Base-by-base conservation (phyloP, 2,888 invertebrate genomes). In the Myopa testacea region DNA sequence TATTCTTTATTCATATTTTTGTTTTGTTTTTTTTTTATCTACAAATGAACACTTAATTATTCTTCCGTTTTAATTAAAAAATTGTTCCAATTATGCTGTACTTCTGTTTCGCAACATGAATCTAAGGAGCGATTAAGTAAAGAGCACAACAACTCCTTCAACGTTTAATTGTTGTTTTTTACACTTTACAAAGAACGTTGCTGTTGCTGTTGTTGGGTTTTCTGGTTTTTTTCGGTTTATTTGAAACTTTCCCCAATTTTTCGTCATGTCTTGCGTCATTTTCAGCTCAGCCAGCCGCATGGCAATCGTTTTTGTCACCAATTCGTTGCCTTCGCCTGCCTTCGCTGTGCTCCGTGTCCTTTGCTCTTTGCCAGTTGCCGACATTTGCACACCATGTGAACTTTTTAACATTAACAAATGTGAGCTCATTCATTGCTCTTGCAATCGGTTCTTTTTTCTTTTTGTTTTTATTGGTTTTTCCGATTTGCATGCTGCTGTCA, bases 1-100 rank as follows among this genome's bases (percentile, higher is more conserved):
- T 10, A 45, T 45, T 6, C 45, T 45, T 45, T 45, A 45, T 45
- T 10, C 45, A 8, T 45, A 45, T 6, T 45, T 40, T 40, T 40
- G 62, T 8, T 62, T 62, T 62, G 8, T n/a, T 19, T n/a, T 8
- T 26, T 26, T 62, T 26, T 26, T 2, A 7, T 62, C 8, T 34
- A 67, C 77, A 75, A 79, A 75, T 79, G 77, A 76, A 73, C 75
- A 72, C 75, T 76, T 75, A 79, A 78, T 78, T 77, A 74, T 69
- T 19, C 8, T 45, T 26, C 14, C 26, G 19, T 45, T 69, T 63
- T 63, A 37, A 63, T 63, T 34, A 63, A 12, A 60, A 63, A 14
- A 63, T 63, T 63, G 34, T 37, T 34, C 45, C 6, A 45, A 45
- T 45, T 10, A 10, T 45, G 45, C 10, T 45, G 45, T 10, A 45